Evolutionary conservation across 2,113 vertebrate genomes (phyloP).

Genomic region (Halichoerus grypus): DNA sequence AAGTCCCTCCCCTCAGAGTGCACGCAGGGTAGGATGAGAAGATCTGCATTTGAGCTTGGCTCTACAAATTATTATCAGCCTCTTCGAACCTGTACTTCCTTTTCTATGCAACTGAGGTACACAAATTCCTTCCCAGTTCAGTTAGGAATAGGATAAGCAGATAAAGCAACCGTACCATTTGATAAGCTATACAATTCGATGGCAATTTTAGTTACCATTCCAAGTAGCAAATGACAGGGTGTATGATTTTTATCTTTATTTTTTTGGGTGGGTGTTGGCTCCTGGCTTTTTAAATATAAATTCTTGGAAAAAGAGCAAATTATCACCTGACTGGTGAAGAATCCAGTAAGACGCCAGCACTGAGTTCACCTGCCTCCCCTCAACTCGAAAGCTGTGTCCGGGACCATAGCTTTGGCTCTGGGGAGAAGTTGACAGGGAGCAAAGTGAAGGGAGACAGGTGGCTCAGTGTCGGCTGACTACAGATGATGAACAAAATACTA

Average conservation of each 20-base stretch:
- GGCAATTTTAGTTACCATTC: not conserved
- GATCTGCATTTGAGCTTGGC: not conserved
- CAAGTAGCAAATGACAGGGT: not conserved
- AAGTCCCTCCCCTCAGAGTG: not conserved
- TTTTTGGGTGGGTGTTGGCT: not conserved
- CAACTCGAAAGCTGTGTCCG: too few species aligned
- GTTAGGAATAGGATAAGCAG: not conserved
- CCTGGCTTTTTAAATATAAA: not conserved
- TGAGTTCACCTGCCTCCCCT: not conserved
- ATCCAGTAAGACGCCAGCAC: not conserved
- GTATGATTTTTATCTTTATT: not conserved
- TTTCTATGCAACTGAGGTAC: not conserved
- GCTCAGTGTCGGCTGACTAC: rapidly evolving
- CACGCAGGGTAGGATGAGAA: not conserved
- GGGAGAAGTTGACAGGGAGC: not conserved
- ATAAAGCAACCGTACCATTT: not conserved
- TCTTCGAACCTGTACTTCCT: not conserved
- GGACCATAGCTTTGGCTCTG: not conserved
- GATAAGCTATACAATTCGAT: not conserved
- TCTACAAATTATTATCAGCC: not conserved
- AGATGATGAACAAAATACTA: not conserved
- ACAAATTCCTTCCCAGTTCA: not conserved
- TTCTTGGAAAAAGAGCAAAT: constrained; percentile 10
- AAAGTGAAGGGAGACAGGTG: not conserved
- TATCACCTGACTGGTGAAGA: not conserved